Conservation (phyloP, 2,113 vertebrate genomes). For the Lipophrys pholis region DNA sequence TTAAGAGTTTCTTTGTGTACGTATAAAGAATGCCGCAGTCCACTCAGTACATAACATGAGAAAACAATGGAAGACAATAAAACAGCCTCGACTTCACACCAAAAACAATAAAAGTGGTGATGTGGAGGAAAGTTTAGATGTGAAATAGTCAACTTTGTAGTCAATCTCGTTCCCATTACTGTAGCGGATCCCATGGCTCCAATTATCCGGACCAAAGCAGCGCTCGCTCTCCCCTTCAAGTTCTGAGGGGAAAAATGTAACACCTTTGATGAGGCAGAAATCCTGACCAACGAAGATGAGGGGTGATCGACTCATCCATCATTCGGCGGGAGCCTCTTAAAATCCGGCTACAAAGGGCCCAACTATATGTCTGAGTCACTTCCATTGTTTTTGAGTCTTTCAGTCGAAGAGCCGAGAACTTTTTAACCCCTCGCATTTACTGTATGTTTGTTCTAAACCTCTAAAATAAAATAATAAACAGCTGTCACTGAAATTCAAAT, state of each 20-base stretch:
- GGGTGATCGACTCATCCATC: slow-evolving; percentile 34
- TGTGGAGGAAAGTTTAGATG: slow-evolving; percentile 16
- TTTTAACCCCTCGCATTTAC: background rate
- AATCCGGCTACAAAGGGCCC: slow-evolving; percentile 19
- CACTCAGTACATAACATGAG: background rate
- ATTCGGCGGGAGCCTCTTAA: slow-evolving; percentile 29
- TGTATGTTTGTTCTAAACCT: slow-evolving; percentile 11
- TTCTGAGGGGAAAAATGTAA: slow-evolving; percentile 40
- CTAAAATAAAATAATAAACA: background rate
- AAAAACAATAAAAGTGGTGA: slow-evolving; percentile 10
- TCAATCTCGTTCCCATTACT: slow-evolving; percentile 42
- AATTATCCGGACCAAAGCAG: slow-evolving; percentile 53
- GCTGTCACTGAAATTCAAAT: background rate
- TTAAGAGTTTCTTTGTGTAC: background rate
- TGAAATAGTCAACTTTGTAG: slow-evolving; percentile 40
- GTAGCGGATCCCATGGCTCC: slow-evolving; percentile 46
- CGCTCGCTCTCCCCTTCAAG: slow-evolving; percentile 15
- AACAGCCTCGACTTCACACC: too few species aligned
- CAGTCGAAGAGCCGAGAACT: slow-evolving; percentile 1
- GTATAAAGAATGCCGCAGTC: background rate
- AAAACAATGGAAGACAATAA: background rate
- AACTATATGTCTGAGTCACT: slow-evolving; percentile 2
- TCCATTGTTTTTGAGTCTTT: slow-evolving; percentile 23
- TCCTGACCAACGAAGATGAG: slow-evolving; percentile 35
- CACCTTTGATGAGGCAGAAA: slow-evolving; percentile 61